Evolutionary conservation across 2,113 vertebrate species (phyloP), one percentile per base, ranked within the genome.

Genomic region (Hydrochoerus hydrochaeris): DNA sequence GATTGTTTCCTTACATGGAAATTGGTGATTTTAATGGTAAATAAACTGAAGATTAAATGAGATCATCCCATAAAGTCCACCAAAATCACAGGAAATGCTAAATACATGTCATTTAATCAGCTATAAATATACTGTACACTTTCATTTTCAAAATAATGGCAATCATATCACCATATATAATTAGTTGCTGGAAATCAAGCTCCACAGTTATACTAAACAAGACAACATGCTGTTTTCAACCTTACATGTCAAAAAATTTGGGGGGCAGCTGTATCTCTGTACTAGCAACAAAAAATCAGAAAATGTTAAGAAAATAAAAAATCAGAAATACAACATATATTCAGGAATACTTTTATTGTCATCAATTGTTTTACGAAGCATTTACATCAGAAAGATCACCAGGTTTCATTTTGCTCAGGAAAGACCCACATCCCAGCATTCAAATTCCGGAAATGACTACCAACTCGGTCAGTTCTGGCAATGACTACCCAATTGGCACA

Each of bases 1-100:
- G n/a, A 88, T 52, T 44, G 3, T 77, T 96, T 91, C 17, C 54
- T 85, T 88, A 38, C 28, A 28, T 7, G 22, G 28, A 84, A 95
- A 93, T 71, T 24, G 38, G 35, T 44, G 2, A 75, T 67, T 88
- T 96, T 44, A 58, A 88, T 38, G 81, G 52, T 28, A 82, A 30
- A 28, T 19, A 95, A 28, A 88, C 65, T 73, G 71, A 82, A 16
- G 13, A 88, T 63, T 71, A 95, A 85, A 94, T 49, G 38, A 95
- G 22, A 71, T 77, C 77, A 30, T 12, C 30, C 95, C n/a, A 90
- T 35, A 71, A 88, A 91, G 85, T 88, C 52, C 2, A 88, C 20
- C 54, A 87, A 46, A 95, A 63, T 87, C 24, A 87, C 19, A 97
- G 41, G 19, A 87, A 84, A 69, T 80, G 30, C 60, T 83, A 80